phyloP scores from a whole-genome alignment of 1,140 invertebrate species.

The Drosophila arawakana region DNA sequence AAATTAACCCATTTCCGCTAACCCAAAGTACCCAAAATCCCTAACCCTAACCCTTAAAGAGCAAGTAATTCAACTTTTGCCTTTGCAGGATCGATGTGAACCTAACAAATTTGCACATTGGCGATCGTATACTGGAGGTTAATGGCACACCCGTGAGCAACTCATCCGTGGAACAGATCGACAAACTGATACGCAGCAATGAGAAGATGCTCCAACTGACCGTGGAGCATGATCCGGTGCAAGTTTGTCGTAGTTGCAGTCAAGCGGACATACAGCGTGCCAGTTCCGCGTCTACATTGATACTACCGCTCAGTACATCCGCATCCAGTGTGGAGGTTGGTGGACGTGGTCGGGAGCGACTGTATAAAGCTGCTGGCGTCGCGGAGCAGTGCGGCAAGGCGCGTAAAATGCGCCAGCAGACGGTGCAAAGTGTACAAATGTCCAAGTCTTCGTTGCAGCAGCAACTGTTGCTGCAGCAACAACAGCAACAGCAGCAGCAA shows the following conservation, averaged over 20 bases:
- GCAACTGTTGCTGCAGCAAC: conserved; percentile 1
- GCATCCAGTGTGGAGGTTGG: conserved; percentile 79
- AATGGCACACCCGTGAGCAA: conserved; percentile 95
- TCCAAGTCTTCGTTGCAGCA: conserved; percentile 14
- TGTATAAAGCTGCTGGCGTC: conserved; percentile 51
- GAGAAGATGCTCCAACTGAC: conserved; percentile 90
- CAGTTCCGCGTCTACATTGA: conserved; percentile 62
- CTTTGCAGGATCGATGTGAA: conserved; percentile 91
- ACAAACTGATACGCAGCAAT: conserved; percentile 90
- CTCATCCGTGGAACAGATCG: conserved; percentile 89
- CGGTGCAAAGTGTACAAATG: conserved; percentile 18
- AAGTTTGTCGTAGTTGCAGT: conserved; percentile 85
- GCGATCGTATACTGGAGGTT: conserved; percentile 95
- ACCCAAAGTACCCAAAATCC: neutral
- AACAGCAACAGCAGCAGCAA: conserved; percentile 19
- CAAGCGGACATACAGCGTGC: conserved; percentile 76
- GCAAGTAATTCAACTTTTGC: neutral
- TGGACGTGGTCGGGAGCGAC: conserved; percentile 51
- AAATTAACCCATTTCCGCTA: neutral
- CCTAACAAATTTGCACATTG: conserved; percentile 94
- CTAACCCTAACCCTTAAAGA: too few species aligned
- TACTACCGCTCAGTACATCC: conserved; percentile 73
- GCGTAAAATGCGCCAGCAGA: conserved; percentile 65
- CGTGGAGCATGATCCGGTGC: conserved; percentile 94
- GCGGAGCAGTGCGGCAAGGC: conserved; percentile 47